Evolutionary conservation across 2,888 invertebrate genomes (phyloP).

Genomic region (Limnephilus marmoratus): DNA sequence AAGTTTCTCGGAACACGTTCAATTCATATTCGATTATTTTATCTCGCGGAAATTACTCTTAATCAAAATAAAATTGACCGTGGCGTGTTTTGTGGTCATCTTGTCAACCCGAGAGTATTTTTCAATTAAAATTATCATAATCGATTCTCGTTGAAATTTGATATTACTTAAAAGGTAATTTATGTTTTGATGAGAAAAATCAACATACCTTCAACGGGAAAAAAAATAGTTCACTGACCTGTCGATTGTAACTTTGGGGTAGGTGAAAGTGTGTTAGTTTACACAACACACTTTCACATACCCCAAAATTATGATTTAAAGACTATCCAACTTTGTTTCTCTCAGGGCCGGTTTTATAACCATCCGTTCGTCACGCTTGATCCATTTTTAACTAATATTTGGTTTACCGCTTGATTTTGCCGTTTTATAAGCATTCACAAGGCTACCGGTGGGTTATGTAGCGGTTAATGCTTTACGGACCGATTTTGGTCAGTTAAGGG

Average conservation of each 20-base stretch:
- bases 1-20: neutral
- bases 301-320: neutral
- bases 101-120: neutral
- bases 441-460: no score
- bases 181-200: neutral
- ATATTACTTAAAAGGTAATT: neutral
- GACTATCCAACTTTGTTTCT: no score
- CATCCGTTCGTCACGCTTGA: no score
- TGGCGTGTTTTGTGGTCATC: neutral
- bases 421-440: no score
- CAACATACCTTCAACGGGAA: neutral
- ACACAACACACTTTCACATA: no score
- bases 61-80: neutral
- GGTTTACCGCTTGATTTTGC: no score
- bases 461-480: no score
- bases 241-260: no score
- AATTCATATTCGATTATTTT: neutral
- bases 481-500: no score
- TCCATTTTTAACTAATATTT: no score
- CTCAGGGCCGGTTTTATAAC: no score
- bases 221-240: neutral
- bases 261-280: no score
- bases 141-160: neutral
- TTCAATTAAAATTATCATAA: neutral
- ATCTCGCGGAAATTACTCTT: neutral